Conservation (phyloP, 2,797 vertebrate species). For the Chloroceryle inda region DNA sequence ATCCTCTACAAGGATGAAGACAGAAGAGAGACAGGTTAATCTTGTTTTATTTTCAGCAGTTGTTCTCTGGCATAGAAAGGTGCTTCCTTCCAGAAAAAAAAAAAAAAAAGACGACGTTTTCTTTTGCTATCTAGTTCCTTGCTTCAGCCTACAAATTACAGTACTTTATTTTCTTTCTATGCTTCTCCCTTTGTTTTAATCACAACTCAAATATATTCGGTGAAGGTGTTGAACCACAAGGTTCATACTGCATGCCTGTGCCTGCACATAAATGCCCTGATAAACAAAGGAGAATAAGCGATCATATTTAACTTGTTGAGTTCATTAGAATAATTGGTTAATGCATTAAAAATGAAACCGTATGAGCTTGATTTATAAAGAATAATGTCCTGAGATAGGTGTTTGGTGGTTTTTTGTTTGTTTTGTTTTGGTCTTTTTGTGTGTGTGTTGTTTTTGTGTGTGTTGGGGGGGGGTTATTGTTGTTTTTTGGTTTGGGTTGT, state of each 20-base stretch:
- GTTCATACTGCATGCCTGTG: not conserved
- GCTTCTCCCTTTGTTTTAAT: not conserved
- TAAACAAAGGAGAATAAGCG: not conserved
- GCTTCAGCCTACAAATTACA: not conserved
- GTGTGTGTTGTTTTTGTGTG: too few relatives aligned
- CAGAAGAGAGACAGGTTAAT: not conserved
- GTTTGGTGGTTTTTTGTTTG: not conserved
- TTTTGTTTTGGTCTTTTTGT: not conserved
- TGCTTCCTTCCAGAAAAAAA: not conserved
- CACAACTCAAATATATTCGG: not conserved
- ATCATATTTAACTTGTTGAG: not conserved
- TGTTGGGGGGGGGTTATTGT: too few relatives aligned
- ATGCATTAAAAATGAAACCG: not conserved
- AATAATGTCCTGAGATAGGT: not conserved
- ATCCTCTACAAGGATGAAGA: not conserved
- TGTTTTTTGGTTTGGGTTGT: too few relatives aligned
- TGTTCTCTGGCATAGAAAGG: not conserved
- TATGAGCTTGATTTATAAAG: not conserved
- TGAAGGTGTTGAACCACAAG: not conserved
- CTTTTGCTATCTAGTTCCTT: not conserved
- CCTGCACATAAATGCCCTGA: not conserved
- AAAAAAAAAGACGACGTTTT: not conserved
- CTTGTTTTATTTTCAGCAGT: not conserved
- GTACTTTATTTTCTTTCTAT: not conserved
- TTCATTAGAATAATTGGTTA: not conserved